Conservation (phyloP, 1,140 invertebrate species). For the Papilio xuthus region DNA sequence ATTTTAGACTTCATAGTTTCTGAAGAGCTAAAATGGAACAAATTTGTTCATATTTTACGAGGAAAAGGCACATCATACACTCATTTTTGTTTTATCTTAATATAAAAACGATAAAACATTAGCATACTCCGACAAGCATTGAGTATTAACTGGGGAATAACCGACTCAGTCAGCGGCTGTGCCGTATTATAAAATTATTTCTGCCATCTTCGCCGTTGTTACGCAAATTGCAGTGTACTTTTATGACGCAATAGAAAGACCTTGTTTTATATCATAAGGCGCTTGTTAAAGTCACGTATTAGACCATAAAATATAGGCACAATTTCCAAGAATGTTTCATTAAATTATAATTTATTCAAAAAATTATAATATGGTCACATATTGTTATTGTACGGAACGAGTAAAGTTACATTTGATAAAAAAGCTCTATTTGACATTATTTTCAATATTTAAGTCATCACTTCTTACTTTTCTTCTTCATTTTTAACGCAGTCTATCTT, state of each 20-base stretch:
- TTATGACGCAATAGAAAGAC: slow-evolving; percentile 22
- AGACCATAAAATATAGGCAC: not conserved
- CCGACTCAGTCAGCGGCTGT: not conserved
- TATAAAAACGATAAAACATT: slow-evolving; percentile 22
- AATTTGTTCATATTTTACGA: not conserved
- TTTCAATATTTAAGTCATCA: too few relatives aligned
- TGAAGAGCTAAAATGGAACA: not conserved
- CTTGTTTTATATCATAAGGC: slow-evolving; percentile 13
- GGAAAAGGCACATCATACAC: not conserved
- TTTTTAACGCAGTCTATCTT: not conserved
- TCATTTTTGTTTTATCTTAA: not conserved
- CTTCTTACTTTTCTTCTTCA: not conserved
- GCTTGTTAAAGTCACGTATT: slow-evolving; percentile 20
- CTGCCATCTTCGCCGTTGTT: not conserved
- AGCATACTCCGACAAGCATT: not conserved
- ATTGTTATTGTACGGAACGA: not conserved
- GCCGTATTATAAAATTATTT: slow-evolving; percentile 11
- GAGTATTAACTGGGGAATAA: not conserved
- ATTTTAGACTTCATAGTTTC: too few relatives aligned
- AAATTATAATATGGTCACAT: too few relatives aligned
- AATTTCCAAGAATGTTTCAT: not conserved
- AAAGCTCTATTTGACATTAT: not conserved
- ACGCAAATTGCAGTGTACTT: slow-evolving; percentile 20
- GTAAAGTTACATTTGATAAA: not conserved
- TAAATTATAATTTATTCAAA: not conserved